Percentiles rank a stretch among this genome's conserved stretches.
phyloP scores from a whole-genome alignment of 2,113 vertebrate genomes.

The Crocuta crocuta region DNA sequence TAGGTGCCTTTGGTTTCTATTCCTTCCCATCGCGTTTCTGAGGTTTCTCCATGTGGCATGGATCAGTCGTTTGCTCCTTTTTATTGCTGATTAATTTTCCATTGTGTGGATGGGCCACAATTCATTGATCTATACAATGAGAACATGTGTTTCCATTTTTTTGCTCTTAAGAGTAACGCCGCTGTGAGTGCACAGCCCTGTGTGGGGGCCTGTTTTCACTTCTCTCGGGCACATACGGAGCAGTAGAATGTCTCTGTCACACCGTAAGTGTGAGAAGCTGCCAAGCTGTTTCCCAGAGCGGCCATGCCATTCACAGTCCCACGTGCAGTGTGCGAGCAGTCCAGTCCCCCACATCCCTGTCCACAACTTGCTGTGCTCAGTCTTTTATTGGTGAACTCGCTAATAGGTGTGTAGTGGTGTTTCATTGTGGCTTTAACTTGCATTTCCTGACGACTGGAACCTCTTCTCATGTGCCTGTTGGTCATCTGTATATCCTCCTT shows the following conservation, averaged over 20 bases:
- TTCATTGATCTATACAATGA: too few relatives aligned
- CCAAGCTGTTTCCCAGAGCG: background rate
- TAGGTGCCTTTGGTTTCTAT: background rate
- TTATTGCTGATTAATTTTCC: background rate
- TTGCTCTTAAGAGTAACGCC: background rate
- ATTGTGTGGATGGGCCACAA: background rate
- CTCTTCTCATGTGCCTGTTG: background rate
- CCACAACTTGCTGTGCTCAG: too few relatives aligned
- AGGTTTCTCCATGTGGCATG: accelerated
- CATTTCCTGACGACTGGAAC: background rate
- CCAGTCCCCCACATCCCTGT: background rate
- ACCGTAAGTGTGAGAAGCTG: background rate
- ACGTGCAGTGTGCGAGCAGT: accelerated
- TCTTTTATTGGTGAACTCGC: background rate
- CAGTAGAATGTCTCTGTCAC: background rate
- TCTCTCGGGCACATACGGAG: background rate
- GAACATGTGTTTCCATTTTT: too few relatives aligned
- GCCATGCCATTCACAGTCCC: accelerated
- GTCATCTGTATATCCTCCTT: background rate
- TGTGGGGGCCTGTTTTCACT: background rate
- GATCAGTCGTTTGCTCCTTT: background rate
- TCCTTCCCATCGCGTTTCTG: too few relatives aligned
- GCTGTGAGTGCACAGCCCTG: background rate
- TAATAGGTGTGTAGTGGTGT: accelerated
- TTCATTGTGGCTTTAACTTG: background rate